These are phyloP conservation scores for Priocnemis perturbator DNA, from an alignment of 2,888 invertebrate genomes.

Conservation along the genomic window DNA sequence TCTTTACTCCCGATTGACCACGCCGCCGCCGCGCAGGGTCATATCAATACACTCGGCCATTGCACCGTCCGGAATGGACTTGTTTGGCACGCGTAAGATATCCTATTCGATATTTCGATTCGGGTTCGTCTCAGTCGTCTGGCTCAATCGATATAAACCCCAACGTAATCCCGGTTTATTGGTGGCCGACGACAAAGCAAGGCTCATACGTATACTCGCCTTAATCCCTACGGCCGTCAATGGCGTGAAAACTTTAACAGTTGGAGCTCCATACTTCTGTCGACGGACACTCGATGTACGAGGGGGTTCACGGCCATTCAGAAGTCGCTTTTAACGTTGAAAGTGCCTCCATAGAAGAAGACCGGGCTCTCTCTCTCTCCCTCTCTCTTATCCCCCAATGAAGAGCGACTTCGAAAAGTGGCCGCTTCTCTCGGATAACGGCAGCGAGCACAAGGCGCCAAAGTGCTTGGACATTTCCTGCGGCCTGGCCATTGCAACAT, in stretches of 20 bases:
- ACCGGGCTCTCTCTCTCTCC: slow-evolving; percentile 31
- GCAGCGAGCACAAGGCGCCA: slow-evolving; percentile 29
- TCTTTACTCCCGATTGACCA: no score
- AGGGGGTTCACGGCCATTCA: slow-evolving; percentile 51
- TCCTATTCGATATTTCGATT: no score
- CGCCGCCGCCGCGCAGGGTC: no score
- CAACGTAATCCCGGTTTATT: slow-evolving; percentile 47
- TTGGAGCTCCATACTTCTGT: slow-evolving; percentile 30
- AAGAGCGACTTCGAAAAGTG: slow-evolving; percentile 35
- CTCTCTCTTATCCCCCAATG: slow-evolving; percentile 11
- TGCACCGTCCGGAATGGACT: no score
- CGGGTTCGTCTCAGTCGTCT: slow-evolving; percentile 6
- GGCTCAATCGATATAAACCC: neutral
- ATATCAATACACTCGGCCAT: no score
- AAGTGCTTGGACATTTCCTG: slow-evolving; percentile 38
- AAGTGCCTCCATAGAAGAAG: slow-evolving; percentile 41
- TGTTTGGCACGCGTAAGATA: no score
- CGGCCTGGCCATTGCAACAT: neutral
- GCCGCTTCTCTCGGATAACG: slow-evolving; percentile 43
- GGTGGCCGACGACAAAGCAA: slow-evolving; percentile 40
- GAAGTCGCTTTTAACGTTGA: slow-evolving; percentile 52
- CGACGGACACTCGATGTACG: slow-evolving; percentile 44
- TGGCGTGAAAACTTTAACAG: slow-evolving; percentile 54
- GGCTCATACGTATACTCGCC: slow-evolving; percentile 38
- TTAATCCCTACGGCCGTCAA: slow-evolving; percentile 47